A percentile compares a stretch with the other conserved stretches of the same genome.
Conservation (phyloP, 37 sponge, comb jelly and placozoan genomes). For the Beroe ovata region DNA sequence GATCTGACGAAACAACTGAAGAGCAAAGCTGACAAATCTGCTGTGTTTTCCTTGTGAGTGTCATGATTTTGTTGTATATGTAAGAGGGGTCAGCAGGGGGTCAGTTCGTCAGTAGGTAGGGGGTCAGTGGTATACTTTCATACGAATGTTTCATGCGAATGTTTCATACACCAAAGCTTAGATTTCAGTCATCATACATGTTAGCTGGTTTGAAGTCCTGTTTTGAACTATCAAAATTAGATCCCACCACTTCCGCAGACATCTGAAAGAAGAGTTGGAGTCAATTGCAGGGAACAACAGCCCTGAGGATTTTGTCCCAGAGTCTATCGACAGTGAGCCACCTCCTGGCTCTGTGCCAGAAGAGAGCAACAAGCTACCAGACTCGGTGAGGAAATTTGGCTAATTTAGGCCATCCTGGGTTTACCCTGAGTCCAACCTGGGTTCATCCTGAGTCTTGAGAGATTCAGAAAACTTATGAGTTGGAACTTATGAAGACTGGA, state of each 20-base stretch:
- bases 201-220: not conserved
- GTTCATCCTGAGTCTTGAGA: too few relatives aligned
- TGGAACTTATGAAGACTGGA: too few relatives aligned
- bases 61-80: too few relatives aligned
- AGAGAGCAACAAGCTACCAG: slow-evolving; percentile 24
- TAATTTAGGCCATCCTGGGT: too few relatives aligned
- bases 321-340: not conserved
- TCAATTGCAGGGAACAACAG: slow-evolving; percentile 39
- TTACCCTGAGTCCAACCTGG: too few relatives aligned
- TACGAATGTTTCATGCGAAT: too few relatives aligned
- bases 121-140: too few relatives aligned
- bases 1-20: slow-evolving; percentile 14
- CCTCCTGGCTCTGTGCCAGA: slow-evolving; percentile 16
- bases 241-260: slow-evolving; percentile 4
- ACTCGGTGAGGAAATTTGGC: slow-evolving; percentile 9
- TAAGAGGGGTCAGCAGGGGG: too few relatives aligned
- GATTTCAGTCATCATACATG: too few relatives aligned
- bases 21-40: slow-evolving; percentile 48
- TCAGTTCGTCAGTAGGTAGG: too few relatives aligned
- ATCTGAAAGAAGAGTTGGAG: slow-evolving; percentile 50
- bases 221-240: not conserved
- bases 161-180: too few relatives aligned
- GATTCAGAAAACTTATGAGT: too few relatives aligned
- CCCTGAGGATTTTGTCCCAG: slow-evolving; percentile 16
- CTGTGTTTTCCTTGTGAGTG: slow-evolving; percentile 45